A percentile compares a stretch with the other conserved stretches of the same genome.
Evolutionary conservation across 2,797 vertebrate species (phyloP).

Genomic region (Crocodylus rhombifer): DNA sequence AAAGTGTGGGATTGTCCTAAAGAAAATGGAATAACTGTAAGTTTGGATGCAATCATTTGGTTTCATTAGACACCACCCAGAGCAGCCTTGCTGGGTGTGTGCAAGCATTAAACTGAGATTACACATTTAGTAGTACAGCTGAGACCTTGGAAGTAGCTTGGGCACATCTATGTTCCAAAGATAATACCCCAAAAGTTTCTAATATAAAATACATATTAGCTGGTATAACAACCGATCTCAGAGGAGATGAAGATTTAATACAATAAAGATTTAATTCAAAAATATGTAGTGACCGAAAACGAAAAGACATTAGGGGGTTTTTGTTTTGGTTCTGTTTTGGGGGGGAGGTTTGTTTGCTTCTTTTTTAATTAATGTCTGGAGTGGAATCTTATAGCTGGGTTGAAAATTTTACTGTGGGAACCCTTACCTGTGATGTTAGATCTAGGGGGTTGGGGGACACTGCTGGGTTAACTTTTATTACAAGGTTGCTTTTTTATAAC

Average conservation of each 20-base stretch:
- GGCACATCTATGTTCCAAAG: background rate
- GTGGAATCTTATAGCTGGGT: no score
- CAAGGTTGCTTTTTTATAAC: no score
- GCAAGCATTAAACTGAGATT: constrained; percentile 7
- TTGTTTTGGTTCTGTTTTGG: no score
- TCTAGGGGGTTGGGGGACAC: no score
- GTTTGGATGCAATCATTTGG: constrained; percentile 36
- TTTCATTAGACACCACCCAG: constrained; percentile 20
- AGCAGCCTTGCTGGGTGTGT: background rate
- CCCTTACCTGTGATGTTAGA: no score
- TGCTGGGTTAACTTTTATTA: constrained; percentile 5
- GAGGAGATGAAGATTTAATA: background rate
- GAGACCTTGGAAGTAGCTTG: background rate
- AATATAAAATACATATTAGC: background rate
- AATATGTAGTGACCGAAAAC: background rate
- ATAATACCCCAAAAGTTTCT: background rate
- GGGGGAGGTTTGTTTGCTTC: no score
- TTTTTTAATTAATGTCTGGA: no score
- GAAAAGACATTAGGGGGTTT: no score
- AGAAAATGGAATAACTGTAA: constrained; percentile 11
- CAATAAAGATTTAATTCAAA: background rate
- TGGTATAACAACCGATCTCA: background rate
- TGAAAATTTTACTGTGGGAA: background rate
- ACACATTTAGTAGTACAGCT: background rate
- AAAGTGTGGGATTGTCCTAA: background rate